Evolutionary conservation across 2,113 vertebrate species (phyloP), one percentile per base, ranked within the genome.

Genomic region (Alethe diademata): DNA sequence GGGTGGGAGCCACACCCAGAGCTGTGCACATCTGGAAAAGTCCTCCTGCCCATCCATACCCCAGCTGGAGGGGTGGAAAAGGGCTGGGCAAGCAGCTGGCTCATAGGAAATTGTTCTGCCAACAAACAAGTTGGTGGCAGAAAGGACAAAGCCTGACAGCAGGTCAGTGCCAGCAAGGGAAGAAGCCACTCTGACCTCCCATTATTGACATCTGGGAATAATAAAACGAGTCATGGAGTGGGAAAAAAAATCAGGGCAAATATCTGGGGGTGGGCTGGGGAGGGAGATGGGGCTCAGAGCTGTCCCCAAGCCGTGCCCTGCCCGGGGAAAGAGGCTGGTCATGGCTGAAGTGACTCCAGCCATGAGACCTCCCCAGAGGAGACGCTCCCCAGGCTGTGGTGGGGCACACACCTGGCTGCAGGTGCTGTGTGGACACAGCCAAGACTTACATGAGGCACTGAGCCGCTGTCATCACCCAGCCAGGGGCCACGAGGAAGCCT

Each of bases 381-480:
- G 62, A 1, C 0, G 25, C 1, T 5, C 2, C 50, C 64, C 3
- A 0, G 64, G 17, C 17, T 8, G 0, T 2, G 66, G 29, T 19
- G 36, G 40, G 2, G 19, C 5, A 2, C 4, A 3, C 1, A 2
- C 3, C n/a, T 11, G 0, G 0, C 17, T 19, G 45, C 3, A 25
- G 50, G 28, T 6, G 72, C 84, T 24, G 31, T 24, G 31, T 1
- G 2, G 56, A 4, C 19, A 1, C 6, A 14, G 40, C 28, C 10
- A 5, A 9, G 2, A 87, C 97, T 96, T 64, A 97, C 97, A 1
- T 4, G 0, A 19, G 23, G 70, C 97, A 97, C 85, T 97, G 97
- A 36, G 97, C 97, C 0, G 97, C 96, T 2, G 97, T 95, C 94
- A 97, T 73, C 80, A 97, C 96, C 97, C 97, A 97, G 47, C 33